Evolutionary conservation across 2,797 vertebrate genomes (phyloP).

Genomic region (Poecilia velifera): DNA sequence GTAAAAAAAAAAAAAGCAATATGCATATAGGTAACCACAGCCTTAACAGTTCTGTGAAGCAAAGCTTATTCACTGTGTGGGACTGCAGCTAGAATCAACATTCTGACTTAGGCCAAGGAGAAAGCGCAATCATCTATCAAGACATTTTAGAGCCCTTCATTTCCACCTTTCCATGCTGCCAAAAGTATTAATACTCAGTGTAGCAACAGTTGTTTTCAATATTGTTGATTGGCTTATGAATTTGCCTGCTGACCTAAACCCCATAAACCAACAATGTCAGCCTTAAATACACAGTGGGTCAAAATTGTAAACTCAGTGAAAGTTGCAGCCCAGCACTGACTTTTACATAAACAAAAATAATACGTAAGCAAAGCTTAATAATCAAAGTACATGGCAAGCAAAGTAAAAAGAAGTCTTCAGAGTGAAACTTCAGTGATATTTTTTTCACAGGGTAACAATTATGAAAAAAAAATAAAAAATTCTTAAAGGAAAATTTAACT

Average conservation of each 20-base stretch:
- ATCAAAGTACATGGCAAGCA: not conserved
- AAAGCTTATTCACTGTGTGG: not conserved
- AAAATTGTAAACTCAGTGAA: not conserved
- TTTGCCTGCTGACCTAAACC: not conserved
- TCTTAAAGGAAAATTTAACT: not conserved
- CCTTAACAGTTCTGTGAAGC: not conserved
- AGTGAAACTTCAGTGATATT: not conserved
- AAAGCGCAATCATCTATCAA: not conserved
- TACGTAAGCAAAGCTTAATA: not conserved
- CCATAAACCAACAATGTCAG: not conserved
- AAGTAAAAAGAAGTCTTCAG: not conserved
- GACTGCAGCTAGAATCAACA: not conserved
- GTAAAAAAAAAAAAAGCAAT: not conserved
- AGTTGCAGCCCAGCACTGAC: not conserved
- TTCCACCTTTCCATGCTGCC: not conserved
- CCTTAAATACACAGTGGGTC: not conserved
- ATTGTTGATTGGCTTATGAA: not conserved
- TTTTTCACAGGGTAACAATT: not conserved
- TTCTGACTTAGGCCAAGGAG: not conserved
- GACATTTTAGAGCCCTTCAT: not conserved
- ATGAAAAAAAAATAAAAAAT: not conserved
- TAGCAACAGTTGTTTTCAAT: not conserved
- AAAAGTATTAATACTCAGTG: not conserved
- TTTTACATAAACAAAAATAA: not conserved
- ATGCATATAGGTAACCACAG: not conserved